Conservation (phyloP, 2,888 invertebrate species). For the Xanthorhoe spadicearia region DNA sequence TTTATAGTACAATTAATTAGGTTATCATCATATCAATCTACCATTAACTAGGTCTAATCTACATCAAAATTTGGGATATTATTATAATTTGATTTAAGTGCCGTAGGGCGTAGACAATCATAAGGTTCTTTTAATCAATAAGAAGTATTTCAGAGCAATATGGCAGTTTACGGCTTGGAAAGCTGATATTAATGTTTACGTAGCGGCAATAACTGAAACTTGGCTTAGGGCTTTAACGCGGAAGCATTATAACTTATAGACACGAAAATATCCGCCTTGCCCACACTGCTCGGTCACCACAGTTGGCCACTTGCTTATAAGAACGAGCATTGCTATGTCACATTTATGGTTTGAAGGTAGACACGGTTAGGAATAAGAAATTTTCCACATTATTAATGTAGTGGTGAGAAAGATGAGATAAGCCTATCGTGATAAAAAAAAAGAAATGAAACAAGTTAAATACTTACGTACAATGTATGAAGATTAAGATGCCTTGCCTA, state of each 20-base stretch:
- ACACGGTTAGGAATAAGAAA: too few species aligned
- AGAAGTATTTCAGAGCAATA: conserved; percentile 46
- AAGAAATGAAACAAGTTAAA: too few species aligned
- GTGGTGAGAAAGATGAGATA: too few species aligned
- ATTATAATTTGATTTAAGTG: conserved; percentile 46
- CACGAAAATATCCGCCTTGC: neutral
- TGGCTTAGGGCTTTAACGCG: conserved; percentile 13
- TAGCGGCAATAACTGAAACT: conserved; percentile 60
- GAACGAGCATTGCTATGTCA: too few species aligned
- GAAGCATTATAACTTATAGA: conserved; percentile 8
- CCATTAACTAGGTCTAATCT: conserved; percentile 41
- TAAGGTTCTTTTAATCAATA: conserved; percentile 48
- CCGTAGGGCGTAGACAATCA: conserved; percentile 46
- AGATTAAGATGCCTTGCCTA: too few species aligned
- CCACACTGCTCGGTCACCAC: too few species aligned
- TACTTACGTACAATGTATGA: too few species aligned
- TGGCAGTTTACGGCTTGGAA: conserved; percentile 48
- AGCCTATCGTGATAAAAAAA: too few species aligned
- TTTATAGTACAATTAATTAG: conserved; percentile 11
- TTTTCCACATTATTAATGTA: too few species aligned
- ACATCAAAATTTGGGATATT: conserved; percentile 43
- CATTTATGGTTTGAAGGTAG: too few species aligned
- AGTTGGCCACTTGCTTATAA: too few species aligned
- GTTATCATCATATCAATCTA: conserved; percentile 34
- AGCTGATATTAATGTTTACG: conserved; percentile 64